Percentiles rank a stretch among this genome's conserved stretches.
These are phyloP conservation scores for Nowickia ferox DNA, from an alignment of 2,888 invertebrate genomes.

Conservation along the genomic window DNA sequence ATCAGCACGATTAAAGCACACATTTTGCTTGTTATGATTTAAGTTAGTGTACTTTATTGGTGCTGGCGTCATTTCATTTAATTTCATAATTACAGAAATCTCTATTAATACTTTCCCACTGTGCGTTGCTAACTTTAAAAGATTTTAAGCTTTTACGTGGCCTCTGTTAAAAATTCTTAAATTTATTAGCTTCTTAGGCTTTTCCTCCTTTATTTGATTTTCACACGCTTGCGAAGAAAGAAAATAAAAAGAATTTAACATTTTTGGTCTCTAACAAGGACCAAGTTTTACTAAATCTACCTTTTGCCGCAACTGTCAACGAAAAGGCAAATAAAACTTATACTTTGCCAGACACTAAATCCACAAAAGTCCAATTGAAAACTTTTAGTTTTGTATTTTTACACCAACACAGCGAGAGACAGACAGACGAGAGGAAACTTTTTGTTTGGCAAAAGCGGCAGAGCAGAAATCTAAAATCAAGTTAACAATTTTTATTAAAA, in stretches of 20 bases:
- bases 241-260: background rate
- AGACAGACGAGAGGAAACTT: conserved; percentile 51
- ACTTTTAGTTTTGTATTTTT: conserved; percentile 68
- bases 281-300: conserved; percentile 73
- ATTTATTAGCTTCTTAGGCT: conserved; percentile 41
- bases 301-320: conserved; percentile 74
- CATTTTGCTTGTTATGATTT: no score
- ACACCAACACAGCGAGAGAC: conserved; percentile 39
- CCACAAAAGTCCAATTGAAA: conserved; percentile 76
- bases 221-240: conserved; percentile 52
- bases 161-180: conserved; percentile 17
- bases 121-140: background rate
- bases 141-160: conserved; percentile 7
- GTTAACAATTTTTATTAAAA: conserved; percentile 68
- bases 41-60: no score
- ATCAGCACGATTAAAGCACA: no score
- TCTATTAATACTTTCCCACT: background rate
- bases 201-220: conserved; percentile 37
- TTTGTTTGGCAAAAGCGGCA: conserved; percentile 41
- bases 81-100: background rate
- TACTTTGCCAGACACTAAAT: conserved; percentile 73
- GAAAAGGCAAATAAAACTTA: conserved; percentile 74
- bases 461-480: conserved; percentile 62
- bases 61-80: no score
- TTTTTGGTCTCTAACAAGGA: conserved; percentile 58